These are phyloP conservation scores for Grammomys dolichurus DNA, from an alignment of 2,113 vertebrate species.

Conservation along the genomic window DNA sequence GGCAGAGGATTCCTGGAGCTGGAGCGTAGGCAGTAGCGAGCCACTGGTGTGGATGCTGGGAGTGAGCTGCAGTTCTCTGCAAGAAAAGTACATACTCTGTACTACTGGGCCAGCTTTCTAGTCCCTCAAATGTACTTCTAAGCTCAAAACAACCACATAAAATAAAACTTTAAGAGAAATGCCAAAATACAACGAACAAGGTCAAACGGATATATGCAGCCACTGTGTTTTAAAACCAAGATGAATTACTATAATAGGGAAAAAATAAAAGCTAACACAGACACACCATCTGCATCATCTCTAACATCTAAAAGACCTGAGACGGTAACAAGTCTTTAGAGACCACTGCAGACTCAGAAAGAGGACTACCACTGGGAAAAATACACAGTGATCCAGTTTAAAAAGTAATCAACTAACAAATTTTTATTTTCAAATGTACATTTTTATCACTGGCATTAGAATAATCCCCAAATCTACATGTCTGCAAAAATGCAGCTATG, in stretches of 20 bases:
- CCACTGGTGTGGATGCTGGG: background rate
- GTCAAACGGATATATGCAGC: background rate
- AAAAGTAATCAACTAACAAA: background rate
- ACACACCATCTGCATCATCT: background rate
- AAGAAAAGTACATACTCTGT: background rate
- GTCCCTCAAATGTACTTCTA: background rate
- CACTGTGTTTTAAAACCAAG: background rate
- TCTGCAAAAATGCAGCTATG: background rate
- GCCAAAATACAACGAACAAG: background rate
- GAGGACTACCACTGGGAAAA: background rate
- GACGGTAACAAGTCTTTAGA: background rate
- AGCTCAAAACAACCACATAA: conserved; percentile 36
- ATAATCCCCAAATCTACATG: background rate
- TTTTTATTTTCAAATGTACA: conserved; percentile 56
- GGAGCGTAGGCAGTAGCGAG: background rate
- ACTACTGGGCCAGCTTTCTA: background rate
- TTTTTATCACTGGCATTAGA: conserved; percentile 34
- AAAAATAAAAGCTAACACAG: background rate
- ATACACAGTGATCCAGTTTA: background rate
- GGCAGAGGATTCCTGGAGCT: background rate
- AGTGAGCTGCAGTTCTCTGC: background rate
- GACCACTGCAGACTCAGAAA: background rate
- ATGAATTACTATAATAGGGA: background rate
- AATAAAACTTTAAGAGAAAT: conserved; percentile 54
- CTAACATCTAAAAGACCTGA: background rate